These are phyloP conservation scores for Spilarctia lutea DNA, from an alignment of 2,888 invertebrate genomes.

Conservation along the genomic window DNA sequence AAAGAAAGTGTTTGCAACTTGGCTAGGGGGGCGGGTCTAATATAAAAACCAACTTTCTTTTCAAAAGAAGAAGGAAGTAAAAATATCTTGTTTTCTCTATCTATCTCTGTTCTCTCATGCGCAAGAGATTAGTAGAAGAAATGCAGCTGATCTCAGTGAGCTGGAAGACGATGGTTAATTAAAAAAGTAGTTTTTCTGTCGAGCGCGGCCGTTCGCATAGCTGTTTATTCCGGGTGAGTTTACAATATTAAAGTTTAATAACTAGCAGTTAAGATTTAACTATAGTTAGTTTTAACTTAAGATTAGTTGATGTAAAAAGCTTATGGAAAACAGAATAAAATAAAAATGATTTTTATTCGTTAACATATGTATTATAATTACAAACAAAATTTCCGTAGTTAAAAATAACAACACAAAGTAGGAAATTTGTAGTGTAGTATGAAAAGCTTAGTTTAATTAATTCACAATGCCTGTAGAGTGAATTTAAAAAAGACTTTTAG, in stretches of 20 bases:
- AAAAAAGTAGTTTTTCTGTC: constrained; percentile 23
- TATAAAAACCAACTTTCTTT: too few species aligned
- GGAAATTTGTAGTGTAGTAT: not conserved
- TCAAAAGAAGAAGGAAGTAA: not conserved
- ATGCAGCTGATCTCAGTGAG: constrained; percentile 14
- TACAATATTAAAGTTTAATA: not conserved
- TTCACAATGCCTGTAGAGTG: too few species aligned
- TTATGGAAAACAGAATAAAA: not conserved
- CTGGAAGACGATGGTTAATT: constrained; percentile 16
- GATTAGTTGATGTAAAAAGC: not conserved
- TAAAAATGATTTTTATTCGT: too few species aligned
- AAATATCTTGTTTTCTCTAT: not conserved
- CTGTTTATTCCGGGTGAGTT: constrained; percentile 42
- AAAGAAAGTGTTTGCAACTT: too few species aligned
- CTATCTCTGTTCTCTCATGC: not conserved
- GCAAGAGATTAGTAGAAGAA: constrained; percentile 10
- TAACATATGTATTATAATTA: too few species aligned
- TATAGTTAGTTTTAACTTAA: not conserved
- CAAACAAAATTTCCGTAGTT: too few species aligned
- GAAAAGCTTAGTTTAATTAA: too few species aligned
- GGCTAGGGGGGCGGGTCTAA: too few species aligned
- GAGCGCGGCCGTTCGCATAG: constrained; percentile 27
- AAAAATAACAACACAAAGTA: not conserved
- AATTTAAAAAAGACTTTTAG: not conserved
- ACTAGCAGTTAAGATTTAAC: not conserved